Evolutionary conservation across 2,113 vertebrate genomes (phyloP).

Genomic region (Speoplatyrhinus poulsoni): DNA sequence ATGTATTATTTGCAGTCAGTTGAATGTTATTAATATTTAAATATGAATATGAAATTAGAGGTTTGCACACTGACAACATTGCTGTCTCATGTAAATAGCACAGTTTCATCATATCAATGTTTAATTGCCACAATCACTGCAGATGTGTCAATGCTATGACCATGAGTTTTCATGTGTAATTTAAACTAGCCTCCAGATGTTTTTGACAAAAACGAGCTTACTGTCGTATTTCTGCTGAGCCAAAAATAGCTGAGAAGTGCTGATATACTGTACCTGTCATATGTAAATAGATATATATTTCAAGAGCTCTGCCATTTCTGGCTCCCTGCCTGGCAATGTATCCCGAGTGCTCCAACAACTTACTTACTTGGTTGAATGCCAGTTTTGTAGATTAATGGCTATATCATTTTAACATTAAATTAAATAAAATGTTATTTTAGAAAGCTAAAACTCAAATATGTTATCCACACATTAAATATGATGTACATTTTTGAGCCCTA

Average conservation of each 20-base stretch:
- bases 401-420: constrained; percentile 14
- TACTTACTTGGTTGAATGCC: constrained; percentile 45
- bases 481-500: too few relatives aligned
- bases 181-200: constrained; percentile 40
- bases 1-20: background rate
- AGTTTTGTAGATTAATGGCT: constrained; percentile 8
- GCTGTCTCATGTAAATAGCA: too few relatives aligned
- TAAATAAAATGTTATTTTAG: constrained; percentile 14
- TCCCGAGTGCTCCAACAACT: constrained; percentile 34
- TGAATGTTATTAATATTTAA: too few relatives aligned
- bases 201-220: constrained; percentile 42
- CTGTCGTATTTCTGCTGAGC: constrained; percentile 47
- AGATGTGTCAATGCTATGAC: constrained; percentile 25
- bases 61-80: too few relatives aligned
- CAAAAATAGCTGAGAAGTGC: constrained; percentile 55
- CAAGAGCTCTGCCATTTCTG: constrained; percentile 38
- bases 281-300: constrained; percentile 45
- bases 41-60: too few relatives aligned
- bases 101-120: too few relatives aligned
- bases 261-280: constrained; percentile 40
- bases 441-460: constrained; percentile 1
- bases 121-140: background rate
- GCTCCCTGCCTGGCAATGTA: constrained; percentile 37
- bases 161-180: constrained; percentile 47
- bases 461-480: background rate